Evolutionary conservation across 2,888 invertebrate genomes (phyloP).

Genomic region (Mythimna pallens): DNA sequence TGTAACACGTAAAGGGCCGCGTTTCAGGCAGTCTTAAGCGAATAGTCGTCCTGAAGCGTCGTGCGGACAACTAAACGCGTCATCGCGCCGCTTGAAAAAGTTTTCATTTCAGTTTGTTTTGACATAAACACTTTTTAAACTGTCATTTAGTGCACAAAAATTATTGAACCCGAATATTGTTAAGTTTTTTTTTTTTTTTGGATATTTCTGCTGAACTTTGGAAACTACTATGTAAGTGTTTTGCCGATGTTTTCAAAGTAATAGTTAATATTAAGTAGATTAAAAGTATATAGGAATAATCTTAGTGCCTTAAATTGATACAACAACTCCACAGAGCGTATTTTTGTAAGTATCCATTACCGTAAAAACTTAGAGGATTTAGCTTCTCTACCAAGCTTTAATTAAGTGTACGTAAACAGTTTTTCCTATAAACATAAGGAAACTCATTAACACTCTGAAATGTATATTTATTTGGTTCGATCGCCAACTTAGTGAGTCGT

Average conservation of each 20-base stretch:
- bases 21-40: constrained; percentile 35
- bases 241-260: neutral
- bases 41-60: constrained; percentile 24
- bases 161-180: neutral
- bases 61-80: constrained; percentile 6
- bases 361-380: neutral
- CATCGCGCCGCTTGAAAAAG: constrained; percentile 4
- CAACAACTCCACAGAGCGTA: neutral
- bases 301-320: too few relatives aligned
- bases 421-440: neutral
- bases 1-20: constrained; percentile 16
- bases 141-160: constrained; percentile 1
- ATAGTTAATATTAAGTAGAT: too few relatives aligned
- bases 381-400: neutral
- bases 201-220: constrained; percentile 6
- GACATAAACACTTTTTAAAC: neutral
- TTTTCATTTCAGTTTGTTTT: constrained; percentile 4
- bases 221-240: constrained; percentile 28
- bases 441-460: neutral
- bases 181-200: constrained; percentile 26
- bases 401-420: neutral
- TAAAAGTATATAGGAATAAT: neutral
- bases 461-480: neutral
- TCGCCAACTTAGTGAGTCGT: neutral
- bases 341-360: neutral